Evolutionary conservation across 2,113 vertebrate genomes (phyloP), one percentile per base, ranked within the genome.

Genomic region (Scomber colias): DNA sequence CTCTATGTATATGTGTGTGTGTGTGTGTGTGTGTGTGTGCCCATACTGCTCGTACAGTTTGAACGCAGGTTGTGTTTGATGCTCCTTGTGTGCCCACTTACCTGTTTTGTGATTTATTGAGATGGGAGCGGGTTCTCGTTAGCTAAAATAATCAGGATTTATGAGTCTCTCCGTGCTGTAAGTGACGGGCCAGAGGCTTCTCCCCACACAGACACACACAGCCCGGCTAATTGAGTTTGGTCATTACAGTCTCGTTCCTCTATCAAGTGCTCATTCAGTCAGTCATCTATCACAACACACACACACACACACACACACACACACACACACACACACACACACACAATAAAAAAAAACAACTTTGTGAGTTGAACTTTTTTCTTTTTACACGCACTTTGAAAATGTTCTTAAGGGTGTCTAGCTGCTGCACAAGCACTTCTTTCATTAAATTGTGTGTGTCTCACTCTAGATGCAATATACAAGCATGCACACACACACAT

Each of bases 91-190:
- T 72, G 70, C 27, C 46, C 51, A 57, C 59, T 68, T 81, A 80
- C 65, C 74, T 93, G 65, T 82, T 17, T 76, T 69, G 84, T 92
- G 87, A 92, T 91, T 93, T 89, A 90, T 76, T 51, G 72, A 65
- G 71, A 81, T 46, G 76, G 71, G 69, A 81, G 82, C 50, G 30
- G 78, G 79, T 56, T 84, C 88, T 89, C 65, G 83, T 93, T 90
- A 83, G 84, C 89, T 81, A 76, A 89, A 91, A 89, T 90, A 90
- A 93, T 92, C 86, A 86, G 89, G 89, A 93, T 93, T 92, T 87
- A 92, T 92, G 89, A 85, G 78, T 79, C 83, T 89, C 71, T 81
- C 31, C 17, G 70, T 16, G 73, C 75, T 69, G 68, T 74, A 75
- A 79, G 85, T 76, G 77, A 83, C 70, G 53, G 81, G 74, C 75